Percentiles rank a stretch among this genome's conserved stretches.
Conservation (phyloP, 2,113 vertebrate species). For the Gracilinanus agilis region DNA sequence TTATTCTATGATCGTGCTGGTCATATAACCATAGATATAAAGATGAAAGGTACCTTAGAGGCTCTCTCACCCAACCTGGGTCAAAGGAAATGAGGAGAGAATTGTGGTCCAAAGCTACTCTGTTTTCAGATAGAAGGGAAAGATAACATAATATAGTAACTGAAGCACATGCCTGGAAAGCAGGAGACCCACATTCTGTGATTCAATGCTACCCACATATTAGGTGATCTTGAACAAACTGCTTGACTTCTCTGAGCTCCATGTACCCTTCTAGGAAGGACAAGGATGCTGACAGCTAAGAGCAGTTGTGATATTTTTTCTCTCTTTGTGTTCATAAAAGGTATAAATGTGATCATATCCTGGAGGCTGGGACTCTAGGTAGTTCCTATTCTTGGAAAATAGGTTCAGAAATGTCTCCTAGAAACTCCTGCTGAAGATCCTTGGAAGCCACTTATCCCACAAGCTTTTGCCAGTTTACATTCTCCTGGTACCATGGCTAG, state of each 20-base stretch:
- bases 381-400: not conserved
- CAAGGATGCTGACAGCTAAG: not conserved
- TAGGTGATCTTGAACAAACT: not conserved
- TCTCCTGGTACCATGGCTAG: not conserved
- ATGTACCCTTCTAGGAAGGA: not conserved
- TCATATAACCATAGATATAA: not conserved
- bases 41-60: not conserved
- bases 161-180: not conserved
- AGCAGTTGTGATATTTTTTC: not conserved
- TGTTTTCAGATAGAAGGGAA: not conserved
- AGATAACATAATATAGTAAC: not conserved
- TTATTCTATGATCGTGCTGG: not conserved
- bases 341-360: too few species aligned
- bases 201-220: not conserved
- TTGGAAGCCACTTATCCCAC: not conserved
- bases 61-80: not conserved
- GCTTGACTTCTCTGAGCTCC: not conserved
- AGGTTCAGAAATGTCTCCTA: not conserved
- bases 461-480: not conserved
- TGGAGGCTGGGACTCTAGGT: too few species aligned
- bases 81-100: not conserved
- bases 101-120: not conserved
- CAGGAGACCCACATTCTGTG: not conserved
- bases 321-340: not conserved
- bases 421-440: constrained; percentile 2